A percentile compares a stretch with the other conserved stretches of the same genome.
These are phyloP conservation scores for Masnerella sp. DNA, from an alignment of 2,888 invertebrate species.

Conservation along the genomic window DNA sequence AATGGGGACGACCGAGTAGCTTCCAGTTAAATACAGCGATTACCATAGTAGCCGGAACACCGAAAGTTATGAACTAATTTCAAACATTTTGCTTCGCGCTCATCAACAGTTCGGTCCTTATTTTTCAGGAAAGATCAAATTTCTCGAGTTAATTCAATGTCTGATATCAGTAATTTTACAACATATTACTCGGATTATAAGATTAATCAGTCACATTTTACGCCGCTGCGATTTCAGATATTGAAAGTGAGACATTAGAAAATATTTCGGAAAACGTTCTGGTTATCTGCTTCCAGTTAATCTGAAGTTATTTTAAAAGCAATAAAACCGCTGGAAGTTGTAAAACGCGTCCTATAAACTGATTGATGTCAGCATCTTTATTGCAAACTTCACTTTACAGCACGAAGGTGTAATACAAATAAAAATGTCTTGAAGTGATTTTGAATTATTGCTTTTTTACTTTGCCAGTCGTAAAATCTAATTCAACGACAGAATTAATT, in stretches of 20 bases:
- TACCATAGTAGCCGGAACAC: conserved; percentile 15
- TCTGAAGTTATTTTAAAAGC: conserved; percentile 15
- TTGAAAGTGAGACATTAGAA: no score
- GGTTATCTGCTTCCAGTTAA: conserved; percentile 9
- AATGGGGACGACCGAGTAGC: conserved; percentile 19
- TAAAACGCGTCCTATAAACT: conserved; percentile 27
- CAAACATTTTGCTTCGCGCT: conserved; percentile 18
- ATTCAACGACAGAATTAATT: neutral
- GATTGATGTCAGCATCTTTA: conserved; percentile 18
- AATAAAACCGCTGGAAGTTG: conserved; percentile 22
- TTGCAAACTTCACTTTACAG: conserved; percentile 17
- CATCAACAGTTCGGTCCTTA: no score
- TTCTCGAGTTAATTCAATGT: no score
- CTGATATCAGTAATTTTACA: no score
- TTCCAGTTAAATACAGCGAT: conserved; percentile 34
- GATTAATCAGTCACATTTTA: no score
- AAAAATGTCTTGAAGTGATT: conserved; percentile 19
- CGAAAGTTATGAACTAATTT: conserved; percentile 25
- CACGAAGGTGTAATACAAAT: conserved; percentile 20
- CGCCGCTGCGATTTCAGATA: no score
- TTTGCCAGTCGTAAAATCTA: neutral
- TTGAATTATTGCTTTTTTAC: conserved; percentile 11
- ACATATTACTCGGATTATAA: no score
- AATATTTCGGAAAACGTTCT: no score
- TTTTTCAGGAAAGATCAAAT: no score